A percentile compares a stretch with the other conserved stretches of the same genome.
These are phyloP conservation scores for Atractosteus spatula DNA, from an alignment of 2,113 vertebrate genomes.

Conservation along the genomic window DNA sequence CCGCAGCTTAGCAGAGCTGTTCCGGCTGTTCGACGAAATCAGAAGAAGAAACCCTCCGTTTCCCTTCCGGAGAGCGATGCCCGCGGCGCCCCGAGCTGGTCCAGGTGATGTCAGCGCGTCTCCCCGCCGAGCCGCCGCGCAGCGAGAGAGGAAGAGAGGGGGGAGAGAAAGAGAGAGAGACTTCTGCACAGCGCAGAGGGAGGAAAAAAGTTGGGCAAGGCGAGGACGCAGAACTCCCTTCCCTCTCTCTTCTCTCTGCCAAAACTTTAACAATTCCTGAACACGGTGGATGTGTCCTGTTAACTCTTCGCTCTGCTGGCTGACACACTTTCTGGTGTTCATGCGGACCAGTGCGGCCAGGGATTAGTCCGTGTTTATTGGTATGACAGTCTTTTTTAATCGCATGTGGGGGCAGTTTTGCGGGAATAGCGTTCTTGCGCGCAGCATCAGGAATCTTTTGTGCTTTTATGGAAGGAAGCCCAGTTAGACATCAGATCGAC, in stretches of 20 bases:
- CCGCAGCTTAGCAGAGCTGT: no score
- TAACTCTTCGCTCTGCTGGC: constrained; percentile 12
- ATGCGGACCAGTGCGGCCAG: constrained; percentile 44
- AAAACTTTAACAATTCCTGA: constrained; percentile 28
- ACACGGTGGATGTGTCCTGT: constrained; percentile 42
- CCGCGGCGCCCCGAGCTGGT: constrained; percentile 36
- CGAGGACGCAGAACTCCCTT: constrained; percentile 37
- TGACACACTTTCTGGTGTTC: constrained; percentile 46
- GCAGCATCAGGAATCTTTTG: no score
- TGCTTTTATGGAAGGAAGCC: no score
- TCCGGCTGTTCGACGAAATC: no score
- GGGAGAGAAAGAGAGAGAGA: constrained; percentile 17
- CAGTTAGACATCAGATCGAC: no score
- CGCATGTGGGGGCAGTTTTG: background rate
- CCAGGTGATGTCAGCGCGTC: constrained; percentile 54
- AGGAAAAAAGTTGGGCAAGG: constrained; percentile 53
- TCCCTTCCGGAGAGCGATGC: constrained; percentile 20
- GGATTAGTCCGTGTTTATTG: constrained; percentile 56
- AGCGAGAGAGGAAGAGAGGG: background rate
- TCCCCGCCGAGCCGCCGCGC: constrained; percentile 39
- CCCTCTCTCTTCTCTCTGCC: constrained; percentile 45
- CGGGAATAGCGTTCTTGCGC: no score
- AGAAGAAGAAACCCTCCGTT: no score
- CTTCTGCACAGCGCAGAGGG: constrained; percentile 39
- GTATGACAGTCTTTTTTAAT: constrained; percentile 47